A percentile compares a stretch with the other conserved stretches of the same genome.
Conservation (phyloP, 2,797 vertebrate species). For the Sternarchorhynchus goeldii region DNA sequence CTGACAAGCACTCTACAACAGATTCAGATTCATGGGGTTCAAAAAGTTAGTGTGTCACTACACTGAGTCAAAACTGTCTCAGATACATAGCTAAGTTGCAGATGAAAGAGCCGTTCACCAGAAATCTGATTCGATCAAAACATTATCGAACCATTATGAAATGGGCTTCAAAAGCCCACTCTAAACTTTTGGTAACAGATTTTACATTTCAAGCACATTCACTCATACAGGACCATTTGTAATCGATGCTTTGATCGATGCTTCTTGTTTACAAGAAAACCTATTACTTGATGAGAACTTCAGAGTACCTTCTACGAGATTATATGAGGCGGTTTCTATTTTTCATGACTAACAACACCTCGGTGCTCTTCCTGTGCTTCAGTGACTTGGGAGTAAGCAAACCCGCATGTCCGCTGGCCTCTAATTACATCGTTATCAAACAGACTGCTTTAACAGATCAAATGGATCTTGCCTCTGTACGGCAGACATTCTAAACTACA, state of each 20-base stretch:
- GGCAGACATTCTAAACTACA: constrained; percentile 22
- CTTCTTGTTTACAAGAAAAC: not conserved
- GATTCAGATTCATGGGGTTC: constrained; percentile 6
- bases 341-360: constrained; percentile 32
- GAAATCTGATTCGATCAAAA: not conserved
- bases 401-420: constrained; percentile 16
- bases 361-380: not conserved
- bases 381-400: constrained; percentile 34
- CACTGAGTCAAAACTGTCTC: constrained; percentile 18
- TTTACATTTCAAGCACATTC: constrained; percentile 5
- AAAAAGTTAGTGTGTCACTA: constrained; percentile 4
- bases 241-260: not conserved
- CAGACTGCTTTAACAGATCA: constrained; percentile 29
- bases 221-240: constrained; percentile 9
- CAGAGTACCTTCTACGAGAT: constrained; percentile 14
- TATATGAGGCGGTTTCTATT: constrained; percentile 10
- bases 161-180: constrained; percentile 10
- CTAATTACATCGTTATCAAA: constrained; percentile 41
- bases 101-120: not conserved
- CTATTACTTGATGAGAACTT: constrained; percentile 21
- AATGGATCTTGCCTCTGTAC: constrained; percentile 1
- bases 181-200: not conserved
- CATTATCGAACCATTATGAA: constrained; percentile 16
- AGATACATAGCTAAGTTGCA: constrained; percentile 11
- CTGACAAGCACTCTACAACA: constrained; percentile 56